A percentile compares a stretch with the other conserved stretches of the same genome.
Evolutionary conservation across 2,888 invertebrate species (phyloP).

Genomic region (Tachina lurida): DNA sequence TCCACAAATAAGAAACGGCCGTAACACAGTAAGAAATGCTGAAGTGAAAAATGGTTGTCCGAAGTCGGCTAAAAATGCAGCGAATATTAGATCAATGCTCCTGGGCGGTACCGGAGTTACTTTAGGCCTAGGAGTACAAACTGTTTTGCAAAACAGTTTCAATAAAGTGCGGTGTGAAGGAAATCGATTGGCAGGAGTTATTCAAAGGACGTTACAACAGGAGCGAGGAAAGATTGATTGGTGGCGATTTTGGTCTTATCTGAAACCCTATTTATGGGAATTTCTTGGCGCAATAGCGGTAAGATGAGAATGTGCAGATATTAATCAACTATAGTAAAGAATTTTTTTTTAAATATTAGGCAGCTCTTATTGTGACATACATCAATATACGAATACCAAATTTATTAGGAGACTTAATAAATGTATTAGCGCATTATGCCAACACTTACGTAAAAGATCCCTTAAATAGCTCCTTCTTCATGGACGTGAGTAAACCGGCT

Average conservation of each 20-base stretch:
- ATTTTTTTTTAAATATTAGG: constrained; percentile 84
- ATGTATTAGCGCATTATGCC: constrained; percentile 87
- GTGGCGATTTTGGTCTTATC: constrained; percentile 88
- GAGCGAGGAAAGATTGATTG: constrained; percentile 89
- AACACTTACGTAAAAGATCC: constrained; percentile 83
- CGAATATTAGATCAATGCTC: constrained; percentile 74
- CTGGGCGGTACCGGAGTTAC: constrained; percentile 78
- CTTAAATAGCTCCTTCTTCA: constrained; percentile 79
- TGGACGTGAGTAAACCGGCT: constrained; percentile 80
- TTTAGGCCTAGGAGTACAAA: constrained; percentile 76
- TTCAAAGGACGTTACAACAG: constrained; percentile 80
- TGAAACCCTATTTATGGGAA: constrained; percentile 90
- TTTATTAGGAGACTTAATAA: constrained; percentile 91
- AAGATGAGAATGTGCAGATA: constrained; percentile 70
- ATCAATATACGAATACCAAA: constrained; percentile 95
- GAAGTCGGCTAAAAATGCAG: constrained; percentile 27
- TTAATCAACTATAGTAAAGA: background rate
- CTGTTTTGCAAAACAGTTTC: constrained; percentile 73
- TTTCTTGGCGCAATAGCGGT: constrained; percentile 91
- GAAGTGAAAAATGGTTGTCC: constrained; percentile 4
- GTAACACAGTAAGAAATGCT: constrained; percentile 6
- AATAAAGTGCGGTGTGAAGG: constrained; percentile 78
- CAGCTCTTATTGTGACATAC: constrained; percentile 92
- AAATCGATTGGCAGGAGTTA: constrained; percentile 78
- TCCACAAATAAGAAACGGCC: constrained; percentile 36